Evolutionary conservation across 2,888 invertebrate genomes (phyloP).

Genomic region (Cerastis rubricosa): DNA sequence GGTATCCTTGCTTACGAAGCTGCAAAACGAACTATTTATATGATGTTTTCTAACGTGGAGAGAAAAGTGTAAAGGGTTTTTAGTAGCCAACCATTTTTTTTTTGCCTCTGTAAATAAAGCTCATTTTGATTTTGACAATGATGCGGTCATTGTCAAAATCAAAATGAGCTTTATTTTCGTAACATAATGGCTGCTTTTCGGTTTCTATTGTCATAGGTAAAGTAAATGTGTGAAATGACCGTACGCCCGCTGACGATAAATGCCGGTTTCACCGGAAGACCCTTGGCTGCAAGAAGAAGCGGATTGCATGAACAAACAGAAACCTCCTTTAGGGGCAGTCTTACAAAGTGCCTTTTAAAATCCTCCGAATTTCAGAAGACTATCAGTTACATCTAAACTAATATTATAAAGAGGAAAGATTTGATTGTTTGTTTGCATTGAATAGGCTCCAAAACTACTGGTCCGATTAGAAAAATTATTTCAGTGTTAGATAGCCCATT

Average conservation of each 20-base stretch:
- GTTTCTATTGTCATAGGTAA: neutral
- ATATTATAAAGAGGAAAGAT: too few relatives aligned
- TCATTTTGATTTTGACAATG: too few relatives aligned
- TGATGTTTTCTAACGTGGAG: neutral
- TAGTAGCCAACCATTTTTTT: neutral
- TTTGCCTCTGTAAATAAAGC: too few relatives aligned
- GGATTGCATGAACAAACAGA: neutral
- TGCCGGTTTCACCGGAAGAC: neutral
- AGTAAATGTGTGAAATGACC: neutral
- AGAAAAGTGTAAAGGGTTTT: neutral
- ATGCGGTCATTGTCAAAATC: neutral
- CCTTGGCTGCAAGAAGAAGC: neutral
- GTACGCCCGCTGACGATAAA: neutral
- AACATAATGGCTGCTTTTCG: neutral
- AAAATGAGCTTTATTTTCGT: neutral
- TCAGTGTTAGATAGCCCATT: too few relatives aligned
- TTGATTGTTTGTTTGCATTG: too few relatives aligned
- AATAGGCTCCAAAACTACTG: too few relatives aligned
- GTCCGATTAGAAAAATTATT: too few relatives aligned
- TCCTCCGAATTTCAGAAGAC: neutral
- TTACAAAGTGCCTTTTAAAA: neutral
- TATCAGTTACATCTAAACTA: too few relatives aligned
- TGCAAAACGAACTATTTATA: neutral
- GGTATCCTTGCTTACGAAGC: too few relatives aligned
- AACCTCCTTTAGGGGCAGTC: neutral